Percentiles rank a stretch among this genome's conserved stretches.
Evolutionary conservation across 2,888 invertebrate genomes (phyloP).

Genomic region (Rhaphigaster nebulosa): DNA sequence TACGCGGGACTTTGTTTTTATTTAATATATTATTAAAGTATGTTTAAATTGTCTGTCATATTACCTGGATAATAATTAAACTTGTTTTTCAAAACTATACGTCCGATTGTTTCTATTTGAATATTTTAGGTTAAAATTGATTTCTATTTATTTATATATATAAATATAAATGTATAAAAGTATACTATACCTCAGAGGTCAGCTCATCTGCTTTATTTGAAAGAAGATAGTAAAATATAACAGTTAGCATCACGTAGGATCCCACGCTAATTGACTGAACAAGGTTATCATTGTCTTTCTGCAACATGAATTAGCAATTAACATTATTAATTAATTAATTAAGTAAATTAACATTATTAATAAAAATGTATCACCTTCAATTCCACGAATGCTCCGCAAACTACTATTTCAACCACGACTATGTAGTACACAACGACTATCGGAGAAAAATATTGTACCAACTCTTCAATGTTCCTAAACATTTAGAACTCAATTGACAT

Average conservation of each 20-base stretch:
- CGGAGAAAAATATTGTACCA: not conserved
- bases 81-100: too few relatives aligned
- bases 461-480: slow-evolving; percentile 9
- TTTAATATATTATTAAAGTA: too few relatives aligned
- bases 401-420: not conserved
- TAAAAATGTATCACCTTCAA: not conserved
- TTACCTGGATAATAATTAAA: too few relatives aligned
- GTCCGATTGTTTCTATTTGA: too few relatives aligned
- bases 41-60: too few relatives aligned
- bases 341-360: not conserved
- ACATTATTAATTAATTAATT: not conserved
- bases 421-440: not conserved
- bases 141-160: too few relatives aligned
- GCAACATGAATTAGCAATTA: not conserved
- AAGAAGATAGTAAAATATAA: not conserved
- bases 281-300: not conserved
- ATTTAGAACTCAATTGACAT: not conserved
- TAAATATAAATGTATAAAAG: not conserved
- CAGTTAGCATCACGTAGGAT: not conserved
- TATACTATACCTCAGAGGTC: not conserved
- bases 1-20: too few relatives aligned
- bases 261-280: not conserved
- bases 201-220: slow-evolving; percentile 13
- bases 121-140: too few relatives aligned
- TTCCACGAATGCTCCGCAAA: slow-evolving; percentile 42